Conservation (phyloP, 2,113 vertebrate genomes). For the Eptesicus fuscus region DNA sequence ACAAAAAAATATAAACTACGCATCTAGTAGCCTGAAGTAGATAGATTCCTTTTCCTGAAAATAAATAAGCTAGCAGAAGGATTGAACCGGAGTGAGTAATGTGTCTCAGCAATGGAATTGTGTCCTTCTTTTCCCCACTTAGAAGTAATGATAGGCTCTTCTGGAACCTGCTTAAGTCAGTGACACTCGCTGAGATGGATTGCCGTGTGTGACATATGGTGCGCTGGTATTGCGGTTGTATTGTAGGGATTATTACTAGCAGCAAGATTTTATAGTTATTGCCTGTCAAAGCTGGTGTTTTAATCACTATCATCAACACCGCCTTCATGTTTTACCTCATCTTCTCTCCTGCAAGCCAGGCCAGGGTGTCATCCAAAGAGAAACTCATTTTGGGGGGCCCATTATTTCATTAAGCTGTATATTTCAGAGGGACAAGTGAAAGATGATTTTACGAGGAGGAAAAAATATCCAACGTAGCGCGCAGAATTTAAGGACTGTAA, state of each 20-base stretch:
- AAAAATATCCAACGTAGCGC: not conserved
- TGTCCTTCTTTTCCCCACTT: conserved; percentile 52
- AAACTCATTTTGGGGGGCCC: not conserved
- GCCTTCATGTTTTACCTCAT: conserved; percentile 54
- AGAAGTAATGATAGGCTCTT: conserved; percentile 70
- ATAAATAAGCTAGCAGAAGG: conserved; percentile 10
- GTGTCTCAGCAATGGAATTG: not conserved
- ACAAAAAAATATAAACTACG: not conserved
- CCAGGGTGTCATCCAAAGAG: conserved; percentile 37
- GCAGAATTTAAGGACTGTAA: conserved; percentile 42
- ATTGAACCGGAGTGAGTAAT: not conserved
- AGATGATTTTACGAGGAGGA: not conserved
- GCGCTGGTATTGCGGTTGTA: conserved; percentile 33
- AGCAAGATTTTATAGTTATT: conserved; percentile 73
- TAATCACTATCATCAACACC: conserved; percentile 71
- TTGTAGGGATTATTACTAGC: conserved; percentile 69
- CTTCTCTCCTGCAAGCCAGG: not conserved
- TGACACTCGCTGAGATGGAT: conserved; percentile 63
- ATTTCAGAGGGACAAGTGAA: conserved; percentile 30
- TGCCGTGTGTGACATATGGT: conserved; percentile 52
- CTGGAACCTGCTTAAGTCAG: conserved; percentile 67
- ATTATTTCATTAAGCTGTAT: conserved; percentile 63
- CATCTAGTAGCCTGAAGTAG: not conserved
- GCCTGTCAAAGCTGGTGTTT: conserved; percentile 69
- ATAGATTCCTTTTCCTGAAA: conserved; percentile 33